Base-by-base conservation (phyloP, 2,888 invertebrate species). In the Perithous albicinctus region DNA sequence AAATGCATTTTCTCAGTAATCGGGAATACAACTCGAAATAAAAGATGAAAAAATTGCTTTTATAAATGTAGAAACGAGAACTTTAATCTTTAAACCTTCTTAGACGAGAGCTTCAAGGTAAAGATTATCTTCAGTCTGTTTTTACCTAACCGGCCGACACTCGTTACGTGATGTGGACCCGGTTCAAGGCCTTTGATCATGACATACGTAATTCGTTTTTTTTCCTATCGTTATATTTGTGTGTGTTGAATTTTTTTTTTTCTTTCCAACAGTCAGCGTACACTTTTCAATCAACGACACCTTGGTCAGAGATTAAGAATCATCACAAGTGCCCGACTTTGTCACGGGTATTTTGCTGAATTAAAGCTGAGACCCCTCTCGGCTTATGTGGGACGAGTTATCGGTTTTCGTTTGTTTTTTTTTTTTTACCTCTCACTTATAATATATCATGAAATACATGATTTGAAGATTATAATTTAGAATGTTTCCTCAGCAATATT, bases 141-240 rank as follows among this genome's bases (percentile, higher is more conserved):
- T 46, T 48, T 43, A 41, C 67, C 51, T 72, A 59, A 72, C 38
- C 35, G 56, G 38, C 75, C 20, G 73, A 32, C 20, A 54, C 26
- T 61, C 20, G 43, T 69, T 8, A 6, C 10, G 41, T 41, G n/a
- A 46, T 23, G 29, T 76, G 72, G 67, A 67, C 72, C 66, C 72
- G 46, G 80, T 80, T 80, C 77, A 80, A 80, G 80, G 80, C 48
- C 72, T 75, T 51, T 43, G 38, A 67, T 10, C 23, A 18, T 29
- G 29, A 70, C 15, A 59, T 59, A 29, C 15, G 12, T 51, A 26
- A 4, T 38, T 54, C 5, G 23, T 7, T 38, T 18, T 1, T 8
- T 48, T 35, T 46, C 18, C 12, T 29, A 32, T 29, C 18, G 26
- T 26, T 23, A 12, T 20, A 12, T 26, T 12, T 10, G 5, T 10